phyloP scores from a whole-genome alignment of 2,888 invertebrate genomes.

The Trypoxylon attenuatum region DNA sequence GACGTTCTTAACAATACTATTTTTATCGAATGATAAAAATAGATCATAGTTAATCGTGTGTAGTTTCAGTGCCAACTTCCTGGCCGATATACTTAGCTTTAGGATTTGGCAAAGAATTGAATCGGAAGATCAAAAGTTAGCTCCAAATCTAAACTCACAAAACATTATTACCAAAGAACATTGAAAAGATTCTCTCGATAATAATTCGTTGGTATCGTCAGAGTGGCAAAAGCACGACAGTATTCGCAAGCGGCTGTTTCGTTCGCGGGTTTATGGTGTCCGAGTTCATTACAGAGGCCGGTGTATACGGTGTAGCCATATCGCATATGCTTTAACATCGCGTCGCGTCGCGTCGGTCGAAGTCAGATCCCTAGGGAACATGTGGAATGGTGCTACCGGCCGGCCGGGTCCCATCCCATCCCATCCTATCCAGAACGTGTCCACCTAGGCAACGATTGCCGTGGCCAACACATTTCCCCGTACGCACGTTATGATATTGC shows the following conservation, averaged over 20 bases:
- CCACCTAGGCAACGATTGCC: constrained; percentile 47
- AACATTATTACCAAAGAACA: no score
- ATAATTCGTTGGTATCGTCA: no score
- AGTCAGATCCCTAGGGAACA: constrained; percentile 50
- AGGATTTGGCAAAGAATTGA: no score
- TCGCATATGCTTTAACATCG: constrained; percentile 54
- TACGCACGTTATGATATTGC: constrained; percentile 67
- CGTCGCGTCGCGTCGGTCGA: no score
- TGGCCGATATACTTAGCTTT: no score
- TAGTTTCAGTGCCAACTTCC: no score
- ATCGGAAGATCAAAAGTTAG: no score
- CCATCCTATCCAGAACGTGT: constrained; percentile 6
- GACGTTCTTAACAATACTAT: no score
- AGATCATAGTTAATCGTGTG: no score
- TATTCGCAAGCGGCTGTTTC: constrained; percentile 20
- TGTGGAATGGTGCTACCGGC: constrained; percentile 17
- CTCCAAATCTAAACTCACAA: no score
- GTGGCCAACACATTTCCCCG: constrained; percentile 55
- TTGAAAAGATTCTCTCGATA: no score
- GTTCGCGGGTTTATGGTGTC: constrained; percentile 32
- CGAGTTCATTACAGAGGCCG: constrained; percentile 50
- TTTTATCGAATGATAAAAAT: no score
- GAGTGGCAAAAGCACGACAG: constrained; percentile 6
- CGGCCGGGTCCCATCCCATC: background rate
- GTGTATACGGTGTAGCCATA: constrained; percentile 43